Conservation (phyloP, 2,113 vertebrate species). For the Castor canadensis region DNA sequence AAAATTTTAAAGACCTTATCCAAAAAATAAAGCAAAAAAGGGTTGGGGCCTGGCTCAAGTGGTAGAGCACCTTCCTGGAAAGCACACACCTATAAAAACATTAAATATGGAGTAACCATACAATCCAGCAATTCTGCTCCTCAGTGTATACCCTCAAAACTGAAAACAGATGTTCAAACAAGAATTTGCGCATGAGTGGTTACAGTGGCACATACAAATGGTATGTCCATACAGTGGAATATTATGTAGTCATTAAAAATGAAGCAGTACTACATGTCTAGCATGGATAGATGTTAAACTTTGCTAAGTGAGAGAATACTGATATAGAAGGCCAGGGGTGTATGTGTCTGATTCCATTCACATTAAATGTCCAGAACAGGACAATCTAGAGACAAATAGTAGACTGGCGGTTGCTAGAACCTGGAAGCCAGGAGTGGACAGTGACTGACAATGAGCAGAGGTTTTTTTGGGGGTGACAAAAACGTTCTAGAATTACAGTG, state of each 20-base stretch:
- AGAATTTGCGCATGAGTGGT: too few species aligned
- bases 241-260: neutral
- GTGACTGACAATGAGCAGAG: neutral
- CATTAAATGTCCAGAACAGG: neutral
- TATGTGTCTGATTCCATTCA: neutral
- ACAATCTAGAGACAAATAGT: neutral
- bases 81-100: neutral
- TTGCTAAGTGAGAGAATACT: neutral
- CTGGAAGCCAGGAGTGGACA: too few species aligned
- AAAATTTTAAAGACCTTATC: too few species aligned
- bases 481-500: too few species aligned
- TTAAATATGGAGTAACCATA: neutral
- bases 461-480: neutral
- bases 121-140: neutral
- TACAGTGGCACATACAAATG: rapidly evolving
- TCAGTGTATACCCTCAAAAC: too few species aligned
- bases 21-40: too few species aligned
- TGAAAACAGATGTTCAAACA: too few species aligned
- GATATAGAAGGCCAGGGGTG: neutral
- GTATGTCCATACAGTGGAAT: rapidly evolving
- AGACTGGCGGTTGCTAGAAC: too few species aligned
- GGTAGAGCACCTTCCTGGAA: too few species aligned
- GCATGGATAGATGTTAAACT: neutral
- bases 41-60: too few species aligned
- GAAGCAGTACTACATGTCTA: neutral